Evolutionary conservation across 2,113 vertebrate species (phyloP).

Genomic region (Thymallus thymallus): DNA sequence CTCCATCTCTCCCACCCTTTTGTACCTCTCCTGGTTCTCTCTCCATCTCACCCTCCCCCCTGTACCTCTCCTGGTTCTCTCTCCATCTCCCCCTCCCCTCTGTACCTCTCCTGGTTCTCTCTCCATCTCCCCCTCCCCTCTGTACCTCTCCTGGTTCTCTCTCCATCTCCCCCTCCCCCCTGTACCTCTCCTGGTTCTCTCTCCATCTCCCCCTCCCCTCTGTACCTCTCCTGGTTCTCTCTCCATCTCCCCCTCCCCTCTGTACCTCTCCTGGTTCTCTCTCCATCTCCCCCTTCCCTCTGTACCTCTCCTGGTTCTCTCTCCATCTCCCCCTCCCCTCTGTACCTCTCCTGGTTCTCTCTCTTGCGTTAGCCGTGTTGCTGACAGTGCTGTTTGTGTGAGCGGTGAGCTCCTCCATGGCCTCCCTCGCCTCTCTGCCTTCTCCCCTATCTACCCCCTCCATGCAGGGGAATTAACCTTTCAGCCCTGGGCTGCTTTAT

Average conservation of each 20-base stretch:
- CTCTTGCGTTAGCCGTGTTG: conserved; percentile 55
- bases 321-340: conserved; percentile 37
- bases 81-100: conserved; percentile 34
- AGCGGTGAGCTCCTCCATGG: conserved; percentile 61
- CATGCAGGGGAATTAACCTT: conserved; percentile 70
- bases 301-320: too few species aligned
- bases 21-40: conserved; percentile 18
- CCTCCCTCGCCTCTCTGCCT: conserved; percentile 21
- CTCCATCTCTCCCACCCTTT: conserved; percentile 31
- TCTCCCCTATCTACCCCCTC: conserved; percentile 49
- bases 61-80: not conserved
- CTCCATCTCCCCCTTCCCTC: conserved; percentile 32
- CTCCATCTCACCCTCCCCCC: too few species aligned
- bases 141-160: not conserved
- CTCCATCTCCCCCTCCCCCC: conserved; percentile 33
- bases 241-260: conserved; percentile 34
- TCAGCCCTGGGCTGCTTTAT: conserved; percentile 61
- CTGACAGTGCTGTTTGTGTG: conserved; percentile 73
- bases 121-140: too few species aligned
- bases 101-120: conserved; percentile 18
- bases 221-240: not conserved
- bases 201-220: too few species aligned
- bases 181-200: conserved; percentile 18
- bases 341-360: too few species aligned
- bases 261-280: conserved; percentile 18